These are phyloP conservation scores for Tribolium castaneum DNA, from an alignment of 1,140 invertebrate species.

Conservation along the genomic window DNA sequence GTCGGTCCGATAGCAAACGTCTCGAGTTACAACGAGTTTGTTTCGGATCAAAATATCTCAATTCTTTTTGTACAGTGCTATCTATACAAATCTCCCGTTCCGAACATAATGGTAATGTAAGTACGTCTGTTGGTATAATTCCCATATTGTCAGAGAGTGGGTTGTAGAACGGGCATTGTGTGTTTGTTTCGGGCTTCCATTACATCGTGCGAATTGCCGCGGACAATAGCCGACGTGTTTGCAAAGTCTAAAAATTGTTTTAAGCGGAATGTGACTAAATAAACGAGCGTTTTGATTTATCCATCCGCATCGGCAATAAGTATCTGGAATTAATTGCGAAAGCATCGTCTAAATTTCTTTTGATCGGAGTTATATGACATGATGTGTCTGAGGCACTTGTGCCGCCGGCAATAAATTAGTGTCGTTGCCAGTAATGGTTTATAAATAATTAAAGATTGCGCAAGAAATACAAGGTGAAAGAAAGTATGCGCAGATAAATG, in stretches of 20 bases:
- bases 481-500: slow-evolving; percentile 34
- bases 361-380: background rate
- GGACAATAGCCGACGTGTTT: background rate
- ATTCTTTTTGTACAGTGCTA: background rate
- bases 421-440: slow-evolving; percentile 23
- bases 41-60: background rate
- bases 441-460: slow-evolving; percentile 31
- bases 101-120: background rate
- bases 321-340: slow-evolving; percentile 7
- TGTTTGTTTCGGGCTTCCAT: background rate
- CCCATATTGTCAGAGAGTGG: background rate
- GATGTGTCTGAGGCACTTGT: slow-evolving; percentile 7
- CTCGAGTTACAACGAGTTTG: background rate
- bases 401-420: slow-evolving; percentile 26
- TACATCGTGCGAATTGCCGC: background rate
- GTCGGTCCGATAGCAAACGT: background rate
- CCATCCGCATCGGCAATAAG: background rate
- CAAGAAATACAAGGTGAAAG: slow-evolving; percentile 34
- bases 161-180: background rate
- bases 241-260: too few relatives aligned
- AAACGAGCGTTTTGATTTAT: slow-evolving; percentile 13
- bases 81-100: background rate
- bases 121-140: background rate
- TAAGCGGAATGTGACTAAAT: background rate
- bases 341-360: slow-evolving; percentile 27